Conservation (phyloP, 2,888 invertebrate species). For the Pinctada fucata region DNA sequence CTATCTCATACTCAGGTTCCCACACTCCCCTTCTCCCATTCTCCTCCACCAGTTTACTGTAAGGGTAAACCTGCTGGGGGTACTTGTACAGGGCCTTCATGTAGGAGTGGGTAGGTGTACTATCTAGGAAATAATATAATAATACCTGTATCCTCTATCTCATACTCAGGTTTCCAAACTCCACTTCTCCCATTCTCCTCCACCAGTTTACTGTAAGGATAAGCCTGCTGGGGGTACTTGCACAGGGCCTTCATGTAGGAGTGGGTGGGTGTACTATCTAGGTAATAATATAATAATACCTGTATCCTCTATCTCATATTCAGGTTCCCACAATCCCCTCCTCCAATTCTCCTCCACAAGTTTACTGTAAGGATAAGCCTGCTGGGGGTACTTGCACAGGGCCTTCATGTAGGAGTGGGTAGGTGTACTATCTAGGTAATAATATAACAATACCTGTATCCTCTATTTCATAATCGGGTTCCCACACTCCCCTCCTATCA, state of each 20-base stretch:
- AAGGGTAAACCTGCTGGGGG: slow-evolving; percentile 74
- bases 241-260: slow-evolving; percentile 76
- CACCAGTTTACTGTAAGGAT: slow-evolving; percentile 71
- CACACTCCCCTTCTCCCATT: slow-evolving; percentile 56
- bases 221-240: slow-evolving; percentile 74
- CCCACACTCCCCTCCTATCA: slow-evolving; percentile 49
- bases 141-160: slow-evolving; percentile 74
- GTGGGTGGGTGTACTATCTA: slow-evolving; percentile 74
- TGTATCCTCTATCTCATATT: slow-evolving; percentile 75
- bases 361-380: slow-evolving; percentile 71
- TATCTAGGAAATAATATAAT: slow-evolving; percentile 75
- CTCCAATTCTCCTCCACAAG: slow-evolving; percentile 62
- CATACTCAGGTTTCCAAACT: slow-evolving; percentile 69
- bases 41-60: slow-evolving; percentile 64
- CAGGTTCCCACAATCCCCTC: slow-evolving; percentile 61
- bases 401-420: slow-evolving; percentile 75
- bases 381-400: slow-evolving; percentile 76
- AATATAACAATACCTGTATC: slow-evolving; percentile 75
- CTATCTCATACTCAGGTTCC: slow-evolving; percentile 73
- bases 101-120: slow-evolving; percentile 75
- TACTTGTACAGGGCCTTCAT: slow-evolving; percentile 76
- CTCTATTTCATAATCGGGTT: slow-evolving; percentile 74
- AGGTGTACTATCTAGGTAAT: slow-evolving; percentile 74
- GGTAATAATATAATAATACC: slow-evolving; percentile 75
- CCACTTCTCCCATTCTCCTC: slow-evolving; percentile 60